Conservation (phyloP, 2,888 invertebrate genomes). For the Palloptera scutellata region DNA sequence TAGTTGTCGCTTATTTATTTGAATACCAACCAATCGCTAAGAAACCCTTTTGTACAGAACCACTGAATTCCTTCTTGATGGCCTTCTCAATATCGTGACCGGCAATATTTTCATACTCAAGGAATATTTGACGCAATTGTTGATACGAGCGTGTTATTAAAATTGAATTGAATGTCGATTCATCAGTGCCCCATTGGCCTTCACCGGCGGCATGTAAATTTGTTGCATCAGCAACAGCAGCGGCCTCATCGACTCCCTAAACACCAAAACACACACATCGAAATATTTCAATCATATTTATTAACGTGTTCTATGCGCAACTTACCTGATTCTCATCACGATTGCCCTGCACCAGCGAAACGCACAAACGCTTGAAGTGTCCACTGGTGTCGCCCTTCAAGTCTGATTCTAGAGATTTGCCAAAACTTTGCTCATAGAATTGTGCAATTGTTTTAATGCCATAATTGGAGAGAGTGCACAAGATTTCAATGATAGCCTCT, state of each 20-base stretch:
- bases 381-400: conserved; percentile 93
- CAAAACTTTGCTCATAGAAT: conserved; percentile 86
- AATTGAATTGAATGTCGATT: conserved; percentile 86
- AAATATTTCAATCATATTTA: too few relatives aligned
- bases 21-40: conserved; percentile 80
- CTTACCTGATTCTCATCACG: conserved; percentile 80
- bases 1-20: not conserved
- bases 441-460: conserved; percentile 85
- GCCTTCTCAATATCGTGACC: conserved; percentile 85
- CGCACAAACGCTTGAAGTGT: conserved; percentile 90
- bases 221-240: conserved; percentile 84
- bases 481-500: conserved; percentile 89
- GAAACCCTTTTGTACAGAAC: conserved; percentile 84
- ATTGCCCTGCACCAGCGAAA: conserved; percentile 87
- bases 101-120: conserved; percentile 82
- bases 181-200: conserved; percentile 90
- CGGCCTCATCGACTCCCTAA: conserved; percentile 79
- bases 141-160: conserved; percentile 88
- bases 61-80: conserved; percentile 89
- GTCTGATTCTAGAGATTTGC: conserved; percentile 82
- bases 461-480: conserved; percentile 90
- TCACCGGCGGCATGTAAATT: conserved; percentile 80
- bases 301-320: not conserved
- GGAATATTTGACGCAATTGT: conserved; percentile 84
- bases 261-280: not conserved